These are phyloP conservation scores for Cecidostiba fungosa DNA, from an alignment of 2,888 invertebrate species.

Conservation along the genomic window DNA sequence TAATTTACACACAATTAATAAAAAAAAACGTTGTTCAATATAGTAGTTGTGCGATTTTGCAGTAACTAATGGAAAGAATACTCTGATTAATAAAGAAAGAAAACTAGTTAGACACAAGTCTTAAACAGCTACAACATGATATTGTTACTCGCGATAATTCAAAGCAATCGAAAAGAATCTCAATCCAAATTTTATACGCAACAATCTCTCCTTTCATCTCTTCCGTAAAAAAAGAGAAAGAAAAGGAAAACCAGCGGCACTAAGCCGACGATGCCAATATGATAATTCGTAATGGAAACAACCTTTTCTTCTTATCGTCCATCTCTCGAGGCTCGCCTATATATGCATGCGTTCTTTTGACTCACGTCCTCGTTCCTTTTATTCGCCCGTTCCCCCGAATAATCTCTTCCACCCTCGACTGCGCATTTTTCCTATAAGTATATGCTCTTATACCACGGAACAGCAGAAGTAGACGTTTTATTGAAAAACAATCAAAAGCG, in stretches of 20 bases:
- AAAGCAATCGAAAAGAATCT: neutral
- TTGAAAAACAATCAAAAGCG: conserved; percentile 26
- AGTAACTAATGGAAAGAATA: neutral
- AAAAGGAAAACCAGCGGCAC: neutral
- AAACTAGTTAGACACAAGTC: too few species aligned
- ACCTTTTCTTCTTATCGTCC: conserved; percentile 2
- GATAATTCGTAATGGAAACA: conserved; percentile 48
- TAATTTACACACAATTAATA: neutral
- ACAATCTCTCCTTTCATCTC: neutral
- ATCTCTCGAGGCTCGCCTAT: neutral
- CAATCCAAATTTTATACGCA: neutral
- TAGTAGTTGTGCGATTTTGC: neutral
- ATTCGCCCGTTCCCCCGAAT: conserved; percentile 20
- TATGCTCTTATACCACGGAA: neutral
- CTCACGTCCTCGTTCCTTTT: conserved; percentile 34
- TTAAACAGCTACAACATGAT: neutral
- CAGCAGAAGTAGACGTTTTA: conserved; percentile 9
- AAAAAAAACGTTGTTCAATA: neutral
- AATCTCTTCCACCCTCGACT: neutral
- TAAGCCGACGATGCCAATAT: conserved; percentile 26
- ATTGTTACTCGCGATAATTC: neutral
- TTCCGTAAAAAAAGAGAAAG: neutral
- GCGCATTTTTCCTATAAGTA: neutral
- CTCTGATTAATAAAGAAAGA: neutral
- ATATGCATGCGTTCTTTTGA: conserved; percentile 26